Percentiles rank a stretch among this genome's conserved stretches.
Conservation (phyloP, 2,888 invertebrate species). For the Rotaria socialis region DNA sequence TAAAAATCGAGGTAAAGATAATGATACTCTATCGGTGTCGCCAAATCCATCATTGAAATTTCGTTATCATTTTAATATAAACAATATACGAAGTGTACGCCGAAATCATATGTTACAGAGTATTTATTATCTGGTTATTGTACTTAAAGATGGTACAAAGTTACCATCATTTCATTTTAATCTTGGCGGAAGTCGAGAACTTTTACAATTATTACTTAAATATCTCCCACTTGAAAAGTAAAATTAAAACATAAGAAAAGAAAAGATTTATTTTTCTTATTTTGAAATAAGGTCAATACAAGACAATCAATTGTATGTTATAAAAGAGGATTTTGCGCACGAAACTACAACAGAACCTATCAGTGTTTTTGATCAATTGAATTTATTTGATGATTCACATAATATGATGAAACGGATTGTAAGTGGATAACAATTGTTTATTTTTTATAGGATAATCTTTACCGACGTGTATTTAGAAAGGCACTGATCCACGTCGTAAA, state of each 20-base stretch:
- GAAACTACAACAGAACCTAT: neutral
- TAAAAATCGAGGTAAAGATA: neutral
- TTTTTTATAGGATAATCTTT: neutral
- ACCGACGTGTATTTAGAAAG: neutral
- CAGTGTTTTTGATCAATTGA: neutral
- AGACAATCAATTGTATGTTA: conserved; percentile 70
- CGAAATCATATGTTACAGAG: conserved; percentile 36
- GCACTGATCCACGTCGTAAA: conserved; percentile 70
- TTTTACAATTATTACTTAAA: conserved; percentile 63
- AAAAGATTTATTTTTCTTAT: neutral
- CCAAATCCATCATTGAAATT: conserved; percentile 27
- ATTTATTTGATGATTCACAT: conserved; percentile 1
- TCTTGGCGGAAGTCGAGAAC: conserved; percentile 76
- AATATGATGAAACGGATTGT: neutral
- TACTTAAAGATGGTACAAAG: conserved; percentile 70
- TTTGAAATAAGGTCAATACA: conserved; percentile 66
- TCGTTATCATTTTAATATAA: conserved; percentile 36
- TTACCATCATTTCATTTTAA: conserved; percentile 80
- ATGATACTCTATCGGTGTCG: neutral
- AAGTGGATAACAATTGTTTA: neutral
- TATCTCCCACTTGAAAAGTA: conserved; percentile 65
- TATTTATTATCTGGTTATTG: conserved; percentile 62
- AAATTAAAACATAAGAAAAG: conserved; percentile 51
- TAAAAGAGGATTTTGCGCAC: conserved; percentile 64
- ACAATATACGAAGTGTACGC: conserved; percentile 38